Percentiles rank a stretch among this genome's conserved stretches.
phyloP scores from a whole-genome alignment of 2,113 vertebrate species.

The Synodontis membranacea region DNA sequence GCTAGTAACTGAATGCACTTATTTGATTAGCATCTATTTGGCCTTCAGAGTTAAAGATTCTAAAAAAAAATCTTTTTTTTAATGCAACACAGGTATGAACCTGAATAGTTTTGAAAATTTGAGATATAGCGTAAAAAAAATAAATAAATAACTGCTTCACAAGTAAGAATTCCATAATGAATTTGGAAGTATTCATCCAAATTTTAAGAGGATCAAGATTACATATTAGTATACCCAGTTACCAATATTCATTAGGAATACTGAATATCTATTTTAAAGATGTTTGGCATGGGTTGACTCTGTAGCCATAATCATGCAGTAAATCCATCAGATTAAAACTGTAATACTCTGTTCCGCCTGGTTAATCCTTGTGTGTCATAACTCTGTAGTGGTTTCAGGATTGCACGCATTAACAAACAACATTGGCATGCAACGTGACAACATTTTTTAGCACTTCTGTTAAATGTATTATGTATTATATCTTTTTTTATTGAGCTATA shows the following conservation, averaged over 20 bases:
- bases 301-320: slow-evolving; percentile 3
- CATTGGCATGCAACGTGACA: not conserved
- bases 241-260: not conserved
- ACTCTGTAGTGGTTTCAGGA: slow-evolving; percentile 7
- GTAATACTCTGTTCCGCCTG: not conserved
- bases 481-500: not conserved
- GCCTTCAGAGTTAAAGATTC: not conserved
- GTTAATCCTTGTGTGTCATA: slow-evolving; percentile 28
- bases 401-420: slow-evolving; percentile 3
- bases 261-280: not conserved
- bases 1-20: not conserved
- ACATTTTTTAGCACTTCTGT: not conserved
- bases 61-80: not conserved
- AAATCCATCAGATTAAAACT: not conserved
- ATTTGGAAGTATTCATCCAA: not conserved
- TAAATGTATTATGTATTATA: slow-evolving; percentile 17
- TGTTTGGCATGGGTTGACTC: slow-evolving; percentile 1
- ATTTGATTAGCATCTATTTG: not conserved
- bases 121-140: not conserved
- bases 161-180: not conserved
- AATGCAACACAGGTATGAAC: not conserved
- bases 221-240: not conserved
- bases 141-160: not conserved
- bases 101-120: not conserved
- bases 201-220: not conserved